Evolutionary conservation across 2,797 vertebrate species (phyloP), one percentile per base, ranked within the genome.

Genomic region (Danio albolineatus): DNA sequence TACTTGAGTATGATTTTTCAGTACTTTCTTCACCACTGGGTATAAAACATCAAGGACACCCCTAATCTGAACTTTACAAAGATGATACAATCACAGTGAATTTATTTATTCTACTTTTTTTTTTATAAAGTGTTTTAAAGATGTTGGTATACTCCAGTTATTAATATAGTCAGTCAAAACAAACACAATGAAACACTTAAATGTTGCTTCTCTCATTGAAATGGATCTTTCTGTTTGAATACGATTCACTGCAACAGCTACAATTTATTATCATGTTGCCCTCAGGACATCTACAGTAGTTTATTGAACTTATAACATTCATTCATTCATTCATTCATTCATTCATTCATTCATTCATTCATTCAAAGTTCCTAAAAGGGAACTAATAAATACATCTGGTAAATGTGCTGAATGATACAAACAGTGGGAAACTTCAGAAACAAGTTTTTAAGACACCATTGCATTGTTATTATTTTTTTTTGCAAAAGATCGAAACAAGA

Each of bases 301-400:
- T 53, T 46, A 61, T 51, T 74, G 72, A 61, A 74, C 16, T 51
- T 21, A 69, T 69, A n/a, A n/a, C n/a, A n/a, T n/a, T n/a, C n/a
- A n/a, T n/a, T n/a, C n/a, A n/a, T n/a, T n/a, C n/a, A n/a, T n/a
- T n/a, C n/a, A n/a, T n/a, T n/a, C n/a, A n/a, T n/a, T n/a, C n/a
- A n/a, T n/a, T n/a, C n/a, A n/a, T n/a, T n/a, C n/a, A n/a, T n/a
- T n/a, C n/a, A n/a, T n/a, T n/a, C n/a, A n/a, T n/a, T n/a, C n/a
- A n/a, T n/a, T n/a, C n/a, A n/a, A n/a, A n/a, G n/a, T n/a, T n/a
- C n/a, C n/a, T 21, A 16, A 64, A 75, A 70, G 66, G 36, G 70
- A 66, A 41, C 66, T 17, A 39, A 49, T 38, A n/a, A 14, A 69
- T 46, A 54, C 2, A 54, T 28, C 3, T 28, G 28, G 1, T 28